Conservation (phyloP, 2,888 invertebrate genomes). For the Aleiodes alternator region DNA sequence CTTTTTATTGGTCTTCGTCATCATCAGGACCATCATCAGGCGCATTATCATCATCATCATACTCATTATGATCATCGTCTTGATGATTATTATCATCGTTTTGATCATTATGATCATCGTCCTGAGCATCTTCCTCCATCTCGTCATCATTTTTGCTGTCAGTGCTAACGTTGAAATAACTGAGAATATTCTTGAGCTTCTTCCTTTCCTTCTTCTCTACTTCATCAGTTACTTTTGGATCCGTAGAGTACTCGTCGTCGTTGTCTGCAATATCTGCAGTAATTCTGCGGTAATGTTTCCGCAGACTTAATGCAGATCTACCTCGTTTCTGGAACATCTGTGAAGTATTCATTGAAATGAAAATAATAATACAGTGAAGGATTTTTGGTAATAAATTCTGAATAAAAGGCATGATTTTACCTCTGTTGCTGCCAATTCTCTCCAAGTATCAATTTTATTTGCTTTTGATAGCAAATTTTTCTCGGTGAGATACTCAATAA, state of each 20-base stretch:
- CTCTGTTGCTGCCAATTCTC: not conserved
- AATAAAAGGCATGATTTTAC: not conserved
- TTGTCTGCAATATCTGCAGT: not conserved
- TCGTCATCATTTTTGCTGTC: not conserved
- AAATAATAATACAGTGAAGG: not conserved
- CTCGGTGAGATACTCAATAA: not conserved
- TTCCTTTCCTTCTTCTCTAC: not conserved
- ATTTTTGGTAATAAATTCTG: no score
- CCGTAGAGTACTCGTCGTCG: not conserved
- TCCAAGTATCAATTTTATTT: not conserved
- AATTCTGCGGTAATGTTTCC: not conserved
- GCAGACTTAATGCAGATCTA: not conserved
- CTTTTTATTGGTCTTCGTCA: no score
- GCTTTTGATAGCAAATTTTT: not conserved
- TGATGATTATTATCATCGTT: no score
- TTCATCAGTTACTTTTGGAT: not conserved
- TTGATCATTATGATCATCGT: no score
- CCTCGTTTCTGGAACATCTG: conserved; percentile 4
- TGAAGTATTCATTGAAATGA: not conserved
- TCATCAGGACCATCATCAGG: no score
- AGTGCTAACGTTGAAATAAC: not conserved
- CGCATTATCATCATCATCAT: no score
- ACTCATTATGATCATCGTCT: no score
- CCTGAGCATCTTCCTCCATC: no score
- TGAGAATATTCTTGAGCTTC: conserved; percentile 7